These are phyloP conservation scores for Lasiurus borealis DNA, from an alignment of 2,113 vertebrate species.

Conservation along the genomic window DNA sequence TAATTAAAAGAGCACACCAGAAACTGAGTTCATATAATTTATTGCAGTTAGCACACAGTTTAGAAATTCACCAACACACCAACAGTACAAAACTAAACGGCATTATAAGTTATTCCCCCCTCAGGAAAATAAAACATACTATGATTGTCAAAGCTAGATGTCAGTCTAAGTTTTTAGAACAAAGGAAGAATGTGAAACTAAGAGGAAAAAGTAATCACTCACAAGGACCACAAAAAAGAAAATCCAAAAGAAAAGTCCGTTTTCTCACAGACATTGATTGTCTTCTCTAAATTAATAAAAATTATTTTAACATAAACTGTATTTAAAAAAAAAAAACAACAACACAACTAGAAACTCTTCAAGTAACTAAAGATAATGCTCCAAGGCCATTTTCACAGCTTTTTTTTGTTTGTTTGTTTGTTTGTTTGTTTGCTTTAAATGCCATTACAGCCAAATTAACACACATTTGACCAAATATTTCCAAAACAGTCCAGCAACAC, in stretches of 20 bases:
- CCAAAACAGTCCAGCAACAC: slow-evolving; percentile 93
- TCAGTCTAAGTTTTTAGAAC: slow-evolving; percentile 97
- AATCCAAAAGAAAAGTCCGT: slow-evolving; percentile 92
- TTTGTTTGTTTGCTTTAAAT: slow-evolving; percentile 90
- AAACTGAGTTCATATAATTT: slow-evolving; percentile 98
- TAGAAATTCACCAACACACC: slow-evolving; percentile 99
- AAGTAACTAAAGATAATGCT: slow-evolving; percentile 99
- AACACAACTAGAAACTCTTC: slow-evolving; percentile 95
- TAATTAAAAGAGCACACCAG: slow-evolving; percentile 85
- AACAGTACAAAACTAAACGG: slow-evolving; percentile 99
- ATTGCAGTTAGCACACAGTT: slow-evolving; percentile 99
- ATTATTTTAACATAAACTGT: slow-evolving; percentile 88
- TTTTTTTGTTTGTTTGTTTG: slow-evolving; percentile 86
- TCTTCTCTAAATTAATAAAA: slow-evolving; percentile 94
- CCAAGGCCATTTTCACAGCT: slow-evolving; percentile 96
- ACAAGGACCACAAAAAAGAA: slow-evolving; percentile 90
- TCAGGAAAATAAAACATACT: slow-evolving; percentile 99
- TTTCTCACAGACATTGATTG: slow-evolving; percentile 97
- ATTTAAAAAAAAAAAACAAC: slow-evolving; percentile 83
- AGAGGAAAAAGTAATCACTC: slow-evolving; percentile 96
- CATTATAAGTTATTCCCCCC: slow-evolving; percentile 99
- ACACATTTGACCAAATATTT: slow-evolving; percentile 92
- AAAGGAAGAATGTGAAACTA: slow-evolving; percentile 93
- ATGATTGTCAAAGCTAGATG: slow-evolving; percentile 99
- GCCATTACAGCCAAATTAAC: slow-evolving; percentile 91